Conservation (phyloP, 2,888 invertebrate genomes). For the Cataglyphis altisquamis region DNA sequence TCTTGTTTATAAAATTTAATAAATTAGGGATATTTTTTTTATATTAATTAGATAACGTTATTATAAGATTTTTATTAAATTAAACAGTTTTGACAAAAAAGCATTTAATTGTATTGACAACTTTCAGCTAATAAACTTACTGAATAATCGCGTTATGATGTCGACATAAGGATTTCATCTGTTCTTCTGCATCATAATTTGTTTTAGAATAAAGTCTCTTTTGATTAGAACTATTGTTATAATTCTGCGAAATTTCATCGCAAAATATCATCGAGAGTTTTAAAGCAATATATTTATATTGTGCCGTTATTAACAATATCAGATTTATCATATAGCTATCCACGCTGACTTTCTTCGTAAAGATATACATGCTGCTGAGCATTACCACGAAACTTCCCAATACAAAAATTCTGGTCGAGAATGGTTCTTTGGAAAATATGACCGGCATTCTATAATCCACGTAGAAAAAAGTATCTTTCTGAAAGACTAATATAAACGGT, state of each 20-base stretch:
- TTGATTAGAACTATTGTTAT: not conserved
- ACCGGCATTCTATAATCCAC: slow-evolving; percentile 69
- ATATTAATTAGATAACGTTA: not conserved
- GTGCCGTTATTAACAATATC: slow-evolving; percentile 69
- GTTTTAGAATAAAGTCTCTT: not conserved
- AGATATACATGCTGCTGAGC: slow-evolving; percentile 36
- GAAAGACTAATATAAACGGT: slow-evolving; percentile 55
- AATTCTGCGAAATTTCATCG: not conserved
- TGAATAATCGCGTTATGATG: slow-evolving; percentile 63
- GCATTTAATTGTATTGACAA: not conserved
- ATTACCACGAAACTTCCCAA: slow-evolving; percentile 56
- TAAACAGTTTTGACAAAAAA: not conserved
- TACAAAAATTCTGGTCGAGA: slow-evolving; percentile 63
- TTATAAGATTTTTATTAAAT: not conserved
- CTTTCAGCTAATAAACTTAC: slow-evolving; percentile 53
- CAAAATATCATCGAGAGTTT: slow-evolving; percentile 61
- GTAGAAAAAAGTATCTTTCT: slow-evolving; percentile 64
- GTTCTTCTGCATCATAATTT: not conserved
- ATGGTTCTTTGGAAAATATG: slow-evolving; percentile 64
- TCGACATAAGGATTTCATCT: slow-evolving; percentile 56
- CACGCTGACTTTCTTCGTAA: slow-evolving; percentile 64
- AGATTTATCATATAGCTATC: slow-evolving; percentile 73
- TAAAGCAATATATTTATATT: slow-evolving; percentile 70
- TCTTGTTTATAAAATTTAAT: not conserved
- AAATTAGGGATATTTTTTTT: not conserved